phyloP scores from a whole-genome alignment of 2,888 invertebrate species.

The Drosophila nr. perissopoda region DNA sequence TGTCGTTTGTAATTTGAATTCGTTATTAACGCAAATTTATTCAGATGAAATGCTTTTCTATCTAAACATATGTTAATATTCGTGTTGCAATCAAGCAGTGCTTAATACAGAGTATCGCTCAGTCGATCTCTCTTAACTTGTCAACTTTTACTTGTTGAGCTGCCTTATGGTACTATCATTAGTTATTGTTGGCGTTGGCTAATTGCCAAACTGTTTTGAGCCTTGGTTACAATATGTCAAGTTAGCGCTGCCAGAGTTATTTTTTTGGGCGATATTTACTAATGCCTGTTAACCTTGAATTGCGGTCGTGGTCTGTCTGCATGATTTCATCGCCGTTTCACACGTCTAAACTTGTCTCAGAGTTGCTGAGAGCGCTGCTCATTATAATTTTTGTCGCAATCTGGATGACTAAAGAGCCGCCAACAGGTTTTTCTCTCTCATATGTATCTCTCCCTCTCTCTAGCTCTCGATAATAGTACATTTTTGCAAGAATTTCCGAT shows the following conservation, averaged over 20 bases:
- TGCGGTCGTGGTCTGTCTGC: slow-evolving; percentile 52
- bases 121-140: not conserved
- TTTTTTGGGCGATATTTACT: slow-evolving; percentile 49
- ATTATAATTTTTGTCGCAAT: slow-evolving; percentile 73
- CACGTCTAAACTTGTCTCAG: slow-evolving; percentile 55
- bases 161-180: slow-evolving; percentile 11
- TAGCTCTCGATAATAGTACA: not conserved
- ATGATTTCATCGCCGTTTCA: slow-evolving; percentile 70
- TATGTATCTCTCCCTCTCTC: not conserved
- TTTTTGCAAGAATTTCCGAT: slow-evolving; percentile 49
- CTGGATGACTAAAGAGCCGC: slow-evolving; percentile 63
- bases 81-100: not conserved
- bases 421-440: slow-evolving; percentile 60
- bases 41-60: not conserved
- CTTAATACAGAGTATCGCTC: slow-evolving; percentile 2
- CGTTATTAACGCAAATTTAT: not conserved
- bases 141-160: not conserved
- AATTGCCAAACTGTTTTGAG: slow-evolving; percentile 59
- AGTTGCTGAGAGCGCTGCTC: slow-evolving; percentile 41
- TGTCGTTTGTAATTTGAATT: not conserved
- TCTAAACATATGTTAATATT: not conserved
- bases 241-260: slow-evolving; percentile 21
- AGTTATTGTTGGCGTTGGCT: slow-evolving; percentile 31
- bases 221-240: slow-evolving; percentile 46
- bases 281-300: slow-evolving; percentile 61